Percentiles rank a stretch among this genome's conserved stretches.
phyloP scores from a whole-genome alignment of 2,113 vertebrate species.

The Xiphophorus hellerii region DNA sequence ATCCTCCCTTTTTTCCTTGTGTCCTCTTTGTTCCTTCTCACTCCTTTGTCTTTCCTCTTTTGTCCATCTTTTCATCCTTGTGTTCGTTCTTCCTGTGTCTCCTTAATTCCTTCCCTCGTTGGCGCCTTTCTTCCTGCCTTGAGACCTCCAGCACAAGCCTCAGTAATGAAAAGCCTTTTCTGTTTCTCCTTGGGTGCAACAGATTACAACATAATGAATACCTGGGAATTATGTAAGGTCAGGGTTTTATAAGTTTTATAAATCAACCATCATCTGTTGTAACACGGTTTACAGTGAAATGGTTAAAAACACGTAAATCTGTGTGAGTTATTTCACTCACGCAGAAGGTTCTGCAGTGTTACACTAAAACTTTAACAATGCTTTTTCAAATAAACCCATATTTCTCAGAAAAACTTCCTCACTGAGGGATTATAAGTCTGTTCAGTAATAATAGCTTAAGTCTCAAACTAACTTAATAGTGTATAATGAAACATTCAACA shows the following conservation, averaged over 20 bases:
- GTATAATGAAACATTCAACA: neutral
- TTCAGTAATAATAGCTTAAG: neutral
- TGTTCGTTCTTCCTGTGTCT: too few relatives aligned
- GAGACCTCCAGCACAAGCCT: neutral
- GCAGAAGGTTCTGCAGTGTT: neutral
- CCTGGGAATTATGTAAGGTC: neutral
- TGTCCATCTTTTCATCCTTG: too few relatives aligned
- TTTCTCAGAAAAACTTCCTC: conserved; percentile 1
- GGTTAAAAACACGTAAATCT: neutral
- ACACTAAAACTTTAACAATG: neutral
- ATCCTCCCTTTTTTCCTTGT: too few relatives aligned
- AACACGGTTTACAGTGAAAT: neutral
- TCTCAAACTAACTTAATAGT: neutral
- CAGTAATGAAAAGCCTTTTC: neutral
- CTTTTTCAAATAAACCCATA: conserved; percentile 13
- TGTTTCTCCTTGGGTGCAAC: neutral
- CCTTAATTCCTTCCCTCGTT: too few relatives aligned
- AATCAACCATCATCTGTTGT: neutral
- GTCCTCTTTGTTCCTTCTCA: too few relatives aligned
- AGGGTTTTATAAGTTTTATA: neutral
- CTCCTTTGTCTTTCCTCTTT: too few relatives aligned
- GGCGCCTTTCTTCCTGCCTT: too few relatives aligned
- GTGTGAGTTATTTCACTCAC: neutral
- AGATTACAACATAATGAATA: neutral
- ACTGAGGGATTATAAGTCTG: neutral